Conservation (phyloP, 2,797 vertebrate genomes). For the Lepus oiostolus region DNA sequence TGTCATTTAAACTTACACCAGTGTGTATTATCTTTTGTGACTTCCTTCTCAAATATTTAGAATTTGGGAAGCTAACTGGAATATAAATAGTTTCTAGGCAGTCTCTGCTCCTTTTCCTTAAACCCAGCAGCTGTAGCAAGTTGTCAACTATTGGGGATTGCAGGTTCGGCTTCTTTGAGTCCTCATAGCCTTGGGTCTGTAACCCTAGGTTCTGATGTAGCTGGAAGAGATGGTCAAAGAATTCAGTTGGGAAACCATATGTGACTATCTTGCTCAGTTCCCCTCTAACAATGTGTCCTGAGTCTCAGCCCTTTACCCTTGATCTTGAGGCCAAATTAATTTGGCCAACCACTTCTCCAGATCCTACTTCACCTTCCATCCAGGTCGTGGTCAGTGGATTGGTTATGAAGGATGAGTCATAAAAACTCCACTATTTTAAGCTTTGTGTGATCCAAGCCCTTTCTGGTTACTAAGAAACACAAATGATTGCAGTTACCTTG, state of each 20-base stretch:
- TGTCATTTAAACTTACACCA: not conserved
- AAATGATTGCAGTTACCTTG: constrained; percentile 69
- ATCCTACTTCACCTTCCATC: not conserved
- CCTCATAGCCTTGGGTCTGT: not conserved
- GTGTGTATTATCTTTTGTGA: not conserved
- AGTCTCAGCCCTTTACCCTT: not conserved
- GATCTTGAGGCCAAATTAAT: not conserved
- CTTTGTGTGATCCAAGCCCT: constrained; percentile 28
- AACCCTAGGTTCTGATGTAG: not conserved
- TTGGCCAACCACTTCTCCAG: not conserved
- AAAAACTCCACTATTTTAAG: constrained; percentile 60
- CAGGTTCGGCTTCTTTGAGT: not conserved
- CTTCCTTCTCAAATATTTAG: not conserved
- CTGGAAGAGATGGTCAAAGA: not conserved
- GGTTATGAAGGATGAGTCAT: not conserved
- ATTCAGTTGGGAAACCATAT: not conserved
- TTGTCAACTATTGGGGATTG: not conserved
- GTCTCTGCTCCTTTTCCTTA: not conserved
- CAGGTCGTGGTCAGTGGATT: not conserved
- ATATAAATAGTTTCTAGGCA: not conserved
- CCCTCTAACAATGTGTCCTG: not conserved
- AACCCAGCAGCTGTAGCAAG: not conserved
- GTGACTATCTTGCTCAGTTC: not conserved
- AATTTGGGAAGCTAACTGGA: not conserved
- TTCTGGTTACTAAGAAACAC: constrained; percentile 72